These are phyloP conservation scores for Platyura marginata DNA, from an alignment of 1,140 invertebrate genomes.

Conservation along the genomic window DNA sequence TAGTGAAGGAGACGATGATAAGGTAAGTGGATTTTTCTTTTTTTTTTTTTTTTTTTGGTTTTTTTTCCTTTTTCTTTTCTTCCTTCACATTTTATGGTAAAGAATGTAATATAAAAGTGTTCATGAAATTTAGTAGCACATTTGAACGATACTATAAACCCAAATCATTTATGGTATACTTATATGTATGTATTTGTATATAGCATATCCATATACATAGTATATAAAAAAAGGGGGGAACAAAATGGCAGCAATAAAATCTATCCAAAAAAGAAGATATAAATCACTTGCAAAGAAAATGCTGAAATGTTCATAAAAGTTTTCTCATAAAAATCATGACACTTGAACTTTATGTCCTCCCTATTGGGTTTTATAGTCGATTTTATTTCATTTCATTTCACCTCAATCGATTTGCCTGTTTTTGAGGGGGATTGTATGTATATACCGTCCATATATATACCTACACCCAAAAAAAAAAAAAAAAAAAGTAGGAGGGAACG, in stretches of 20 bases:
- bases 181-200: no score
- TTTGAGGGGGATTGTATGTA: no score
- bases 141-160: neutral
- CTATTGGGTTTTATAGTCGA: constrained; percentile 1
- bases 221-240: no score
- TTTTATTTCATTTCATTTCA: constrained; percentile 3
- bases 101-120: neutral
- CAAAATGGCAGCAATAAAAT: neutral
- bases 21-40: constrained; percentile 34
- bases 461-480: no score
- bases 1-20: constrained; percentile 74
- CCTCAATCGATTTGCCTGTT: no score
- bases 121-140: neutral
- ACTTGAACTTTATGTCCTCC: constrained; percentile 1
- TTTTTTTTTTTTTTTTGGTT: neutral
- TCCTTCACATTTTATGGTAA: no score
- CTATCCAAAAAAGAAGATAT: neutral
- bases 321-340: constrained; percentile 2
- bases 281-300: neutral
- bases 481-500: no score
- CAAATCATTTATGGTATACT: no score
- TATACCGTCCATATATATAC: no score
- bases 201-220: no score
- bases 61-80: no score
- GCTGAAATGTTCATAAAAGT: neutral